Conservation (phyloP, 2,888 invertebrate genomes). For the Trachelus troglodyta region DNA sequence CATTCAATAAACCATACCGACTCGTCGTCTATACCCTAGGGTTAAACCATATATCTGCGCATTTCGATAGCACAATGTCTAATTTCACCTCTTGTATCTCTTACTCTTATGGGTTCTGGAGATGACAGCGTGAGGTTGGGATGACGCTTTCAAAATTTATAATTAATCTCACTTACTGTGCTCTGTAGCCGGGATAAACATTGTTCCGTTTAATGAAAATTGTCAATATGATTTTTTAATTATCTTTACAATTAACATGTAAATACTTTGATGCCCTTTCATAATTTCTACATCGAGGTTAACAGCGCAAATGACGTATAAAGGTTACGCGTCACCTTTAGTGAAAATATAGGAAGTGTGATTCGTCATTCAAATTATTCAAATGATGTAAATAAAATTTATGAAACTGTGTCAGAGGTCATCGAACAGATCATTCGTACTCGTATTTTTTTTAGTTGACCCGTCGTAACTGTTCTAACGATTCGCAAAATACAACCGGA, state of each 20-base stretch:
- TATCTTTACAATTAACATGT: neutral
- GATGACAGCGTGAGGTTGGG: neutral
- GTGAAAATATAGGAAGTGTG: neutral
- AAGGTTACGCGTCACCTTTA: neutral
- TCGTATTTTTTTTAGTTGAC: neutral
- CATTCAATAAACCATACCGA: neutral
- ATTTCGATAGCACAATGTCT: neutral
- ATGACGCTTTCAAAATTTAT: neutral
- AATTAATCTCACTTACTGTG: neutral
- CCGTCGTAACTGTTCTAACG: neutral
- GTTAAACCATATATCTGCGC: neutral
- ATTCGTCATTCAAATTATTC: neutral
- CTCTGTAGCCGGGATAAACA: neutral
- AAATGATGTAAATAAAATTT: neutral
- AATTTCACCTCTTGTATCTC: neutral
- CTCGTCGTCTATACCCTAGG: neutral
- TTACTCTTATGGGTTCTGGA: neutral
- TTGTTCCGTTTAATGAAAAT: neutral
- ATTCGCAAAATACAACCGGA: neutral
- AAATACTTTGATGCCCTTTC: neutral
- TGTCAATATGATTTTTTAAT: neutral
- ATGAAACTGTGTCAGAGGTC: slow-evolving; percentile 27
- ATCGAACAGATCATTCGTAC: neutral
- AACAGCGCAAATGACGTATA: neutral
- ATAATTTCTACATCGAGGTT: neutral